These are phyloP conservation scores for Calliscelio sp. DNA, from an alignment of 2,888 invertebrate genomes.

Conservation along the genomic window DNA sequence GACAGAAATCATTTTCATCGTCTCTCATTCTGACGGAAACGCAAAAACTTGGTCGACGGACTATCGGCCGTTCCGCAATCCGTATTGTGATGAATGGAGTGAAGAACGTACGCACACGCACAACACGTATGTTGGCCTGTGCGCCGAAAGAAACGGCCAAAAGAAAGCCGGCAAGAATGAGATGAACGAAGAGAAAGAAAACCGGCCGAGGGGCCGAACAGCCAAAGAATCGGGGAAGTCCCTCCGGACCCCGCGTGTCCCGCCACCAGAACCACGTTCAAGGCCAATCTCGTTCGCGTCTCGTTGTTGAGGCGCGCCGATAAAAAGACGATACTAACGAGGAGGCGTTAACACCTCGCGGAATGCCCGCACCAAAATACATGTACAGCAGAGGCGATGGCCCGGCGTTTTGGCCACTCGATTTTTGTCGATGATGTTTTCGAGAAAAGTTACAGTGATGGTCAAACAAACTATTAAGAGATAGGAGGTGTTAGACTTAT, in stretches of 20 bases:
- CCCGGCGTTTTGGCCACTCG: constrained; percentile 6
- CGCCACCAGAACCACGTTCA: constrained; percentile 66
- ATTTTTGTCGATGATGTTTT: constrained; percentile 5
- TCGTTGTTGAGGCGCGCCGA: constrained; percentile 75
- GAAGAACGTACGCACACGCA: constrained; percentile 59
- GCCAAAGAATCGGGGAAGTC: constrained; percentile 56
- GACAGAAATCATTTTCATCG: constrained; percentile 70
- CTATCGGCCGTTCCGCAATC: constrained; percentile 71
- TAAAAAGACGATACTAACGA: constrained; percentile 76
- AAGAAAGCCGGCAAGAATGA: constrained; percentile 59
- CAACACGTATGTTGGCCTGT: constrained; percentile 38
- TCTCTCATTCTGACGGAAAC: constrained; percentile 65
- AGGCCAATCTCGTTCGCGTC: constrained; percentile 76
- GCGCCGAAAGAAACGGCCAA: constrained; percentile 54
- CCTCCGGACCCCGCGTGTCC: constrained; percentile 39
- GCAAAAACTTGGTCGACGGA: constrained; percentile 74
- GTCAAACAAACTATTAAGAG: background rate
- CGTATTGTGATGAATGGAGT: constrained; percentile 76
- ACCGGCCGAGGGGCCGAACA: constrained; percentile 44
- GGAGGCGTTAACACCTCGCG: constrained; percentile 76
- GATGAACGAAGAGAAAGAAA: constrained; percentile 45
- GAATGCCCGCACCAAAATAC: constrained; percentile 73
- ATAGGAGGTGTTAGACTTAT: background rate
- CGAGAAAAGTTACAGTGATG: constrained; percentile 21
- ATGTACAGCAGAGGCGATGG: constrained; percentile 41